Base-by-base conservation (phyloP, 2,888 invertebrate species). In the Erynnis tages region DNA sequence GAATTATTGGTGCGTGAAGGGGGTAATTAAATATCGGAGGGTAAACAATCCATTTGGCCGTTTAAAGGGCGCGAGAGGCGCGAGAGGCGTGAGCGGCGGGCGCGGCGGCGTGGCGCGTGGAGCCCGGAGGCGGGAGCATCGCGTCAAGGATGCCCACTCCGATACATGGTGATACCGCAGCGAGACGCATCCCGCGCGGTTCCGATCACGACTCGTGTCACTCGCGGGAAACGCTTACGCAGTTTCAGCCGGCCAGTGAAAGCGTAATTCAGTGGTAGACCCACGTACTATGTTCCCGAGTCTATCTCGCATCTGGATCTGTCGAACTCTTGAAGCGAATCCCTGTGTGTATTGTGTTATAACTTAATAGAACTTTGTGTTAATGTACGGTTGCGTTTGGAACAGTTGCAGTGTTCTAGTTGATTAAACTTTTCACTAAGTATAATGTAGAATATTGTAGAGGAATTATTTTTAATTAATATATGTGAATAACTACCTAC, bases 141-240 rank as follows among this genome's bases (percentile, higher is more conserved):
- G 25, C 30, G 59, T 69, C 69, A 66, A 75, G 71, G 74, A 74
- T 73, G 71, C 69, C 70, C 81, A 79, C 79, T 84, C 72, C 61
- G 69, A 76, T 66, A 65, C 68, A 69, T 70, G 74, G 71, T 71
- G 71, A 72, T 68, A 65, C 63, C 70, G 76, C 60, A 68, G 76
- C 72, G 78, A 71, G 82, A 79, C 85, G 85, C 82, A 68, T 77
- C 71, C 67, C 67, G 67, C 62, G 56, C 52, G 49, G 56, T 55
- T 54, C 52, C 35, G 35, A 17, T 1, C 35, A 35, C 17, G 14
- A 54, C 58, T 49, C 35, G 46, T 50, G 45, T 32, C 13, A 25
- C 55, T 40, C 56, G 48, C 53, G 56, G 21, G 43, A 43, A 45
- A 54, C 25, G 47, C 54, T 53, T 53, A 45, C 11, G 35, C 29